These are phyloP conservation scores for Lepidurus arcticus DNA, from an alignment of 1,140 invertebrate species.

Conservation along the genomic window DNA sequence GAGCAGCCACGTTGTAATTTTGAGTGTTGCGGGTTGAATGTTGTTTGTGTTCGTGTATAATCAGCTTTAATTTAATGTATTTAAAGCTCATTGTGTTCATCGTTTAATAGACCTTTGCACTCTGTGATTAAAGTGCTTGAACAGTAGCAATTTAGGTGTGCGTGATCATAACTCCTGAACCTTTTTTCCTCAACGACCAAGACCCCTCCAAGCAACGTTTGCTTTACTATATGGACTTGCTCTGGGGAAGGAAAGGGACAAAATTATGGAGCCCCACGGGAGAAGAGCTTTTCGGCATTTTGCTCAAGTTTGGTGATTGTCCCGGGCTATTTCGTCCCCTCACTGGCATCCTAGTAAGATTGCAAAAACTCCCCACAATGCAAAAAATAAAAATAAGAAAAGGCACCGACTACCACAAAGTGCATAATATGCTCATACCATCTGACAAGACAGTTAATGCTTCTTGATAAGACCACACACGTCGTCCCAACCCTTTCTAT, in stretches of 20 bases:
- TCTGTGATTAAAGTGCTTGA: conserved; percentile 10
- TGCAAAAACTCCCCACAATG: not conserved
- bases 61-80: conserved; percentile 22
- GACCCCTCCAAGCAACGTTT: conserved; percentile 2
- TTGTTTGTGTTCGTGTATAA: conserved; percentile 3
- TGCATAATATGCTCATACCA: not conserved
- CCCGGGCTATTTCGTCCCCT: not conserved
- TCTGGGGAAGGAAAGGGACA: not conserved
- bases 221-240: not conserved
- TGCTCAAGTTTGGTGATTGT: not conserved
- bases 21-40: not conserved
- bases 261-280: not conserved
- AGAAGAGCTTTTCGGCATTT: not conserved
- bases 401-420: conserved; percentile 8
- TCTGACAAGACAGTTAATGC: conserved; percentile 19
- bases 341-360: not conserved
- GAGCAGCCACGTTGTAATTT: not conserved
- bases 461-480: conserved; percentile 21
- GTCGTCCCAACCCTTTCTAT: not conserved
- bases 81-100: conserved; percentile 19
- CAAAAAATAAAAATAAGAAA: not conserved
- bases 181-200: not conserved
- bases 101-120: not conserved
- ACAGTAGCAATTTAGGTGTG: conserved; percentile 18
- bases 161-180: not conserved